phyloP scores from a whole-genome alignment of 2,113 vertebrate genomes.

The Ifrita kowaldi region DNA sequence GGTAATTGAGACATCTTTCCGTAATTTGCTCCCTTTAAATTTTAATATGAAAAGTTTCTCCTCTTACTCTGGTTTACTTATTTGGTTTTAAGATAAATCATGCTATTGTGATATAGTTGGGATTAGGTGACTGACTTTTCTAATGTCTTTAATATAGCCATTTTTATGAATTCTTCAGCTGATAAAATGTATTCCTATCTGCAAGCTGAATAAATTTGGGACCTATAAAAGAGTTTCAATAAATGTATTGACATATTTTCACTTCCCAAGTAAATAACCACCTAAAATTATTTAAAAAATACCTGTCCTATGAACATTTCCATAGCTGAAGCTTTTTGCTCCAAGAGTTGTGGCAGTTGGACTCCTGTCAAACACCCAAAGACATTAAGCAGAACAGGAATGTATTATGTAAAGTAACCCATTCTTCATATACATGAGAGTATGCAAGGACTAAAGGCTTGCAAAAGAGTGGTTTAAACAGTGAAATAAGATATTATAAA shows the following conservation, averaged over 20 bases:
- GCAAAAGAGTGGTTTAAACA: background rate
- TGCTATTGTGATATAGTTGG: background rate
- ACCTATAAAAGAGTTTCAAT: background rate
- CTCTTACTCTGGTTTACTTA: background rate
- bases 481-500: background rate
- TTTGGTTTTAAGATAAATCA: background rate
- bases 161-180: background rate
- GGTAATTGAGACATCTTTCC: background rate
- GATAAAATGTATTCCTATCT: background rate
- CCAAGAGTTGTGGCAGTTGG: fast-evolving
- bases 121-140: background rate
- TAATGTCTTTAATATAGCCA: background rate
- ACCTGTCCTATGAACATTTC: background rate
- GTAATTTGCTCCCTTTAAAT: background rate
- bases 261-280: background rate
- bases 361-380: background rate
- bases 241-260: background rate
- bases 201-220: background rate
- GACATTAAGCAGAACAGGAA: background rate
- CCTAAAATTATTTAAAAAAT: background rate
- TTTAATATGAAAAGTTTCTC: background rate
- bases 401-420: background rate
- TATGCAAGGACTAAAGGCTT: background rate
- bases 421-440: background rate
- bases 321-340: background rate